Evolutionary conservation across 1,140 invertebrate species (phyloP).

Genomic region (Hypothenemus hampei): DNA sequence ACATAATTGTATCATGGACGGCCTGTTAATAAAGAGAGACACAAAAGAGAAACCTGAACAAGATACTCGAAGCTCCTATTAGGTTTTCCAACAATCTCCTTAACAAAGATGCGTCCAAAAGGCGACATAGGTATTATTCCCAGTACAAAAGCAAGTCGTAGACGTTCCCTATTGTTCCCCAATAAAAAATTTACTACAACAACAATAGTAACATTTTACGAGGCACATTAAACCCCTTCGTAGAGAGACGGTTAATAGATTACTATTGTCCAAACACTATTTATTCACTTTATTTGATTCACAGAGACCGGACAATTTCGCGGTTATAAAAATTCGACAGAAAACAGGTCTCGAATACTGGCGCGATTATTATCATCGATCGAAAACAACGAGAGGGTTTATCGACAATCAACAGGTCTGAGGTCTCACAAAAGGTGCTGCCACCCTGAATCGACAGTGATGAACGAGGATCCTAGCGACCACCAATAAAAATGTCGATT

Average conservation of each 20-base stretch:
- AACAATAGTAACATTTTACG: conserved; percentile 24
- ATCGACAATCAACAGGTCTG: conserved; percentile 24
- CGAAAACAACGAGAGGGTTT: conserved; percentile 21
- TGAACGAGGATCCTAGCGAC: conserved; percentile 16
- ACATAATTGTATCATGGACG: too few species aligned
- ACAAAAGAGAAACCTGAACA: too few species aligned
- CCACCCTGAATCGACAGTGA: conserved; percentile 28
- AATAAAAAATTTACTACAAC: conserved; percentile 21
- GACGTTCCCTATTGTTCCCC: conserved; percentile 19
- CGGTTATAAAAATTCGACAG: neutral
- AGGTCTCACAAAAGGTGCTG: conserved; percentile 22
- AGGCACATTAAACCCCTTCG: conserved; percentile 14
- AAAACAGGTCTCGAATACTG: neutral
- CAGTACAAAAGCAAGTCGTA: conserved; percentile 14
- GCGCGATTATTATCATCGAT: conserved; percentile 19
- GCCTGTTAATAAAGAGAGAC: too few species aligned
- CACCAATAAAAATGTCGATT: conserved; percentile 28
- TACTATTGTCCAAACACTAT: conserved; percentile 7
- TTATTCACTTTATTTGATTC: conserved; percentile 16
- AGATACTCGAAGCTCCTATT: too few species aligned
- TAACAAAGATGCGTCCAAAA: conserved; percentile 25
- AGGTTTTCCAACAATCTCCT: too few species aligned
- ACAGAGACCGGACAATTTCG: neutral
- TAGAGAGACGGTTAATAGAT: conserved; percentile 12
- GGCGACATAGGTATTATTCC: conserved; percentile 20